Percentiles rank a stretch among this genome's conserved stretches.
These are phyloP conservation scores for Sylvilagus bachmani DNA, from an alignment of 2,113 vertebrate genomes.

Conservation along the genomic window DNA sequence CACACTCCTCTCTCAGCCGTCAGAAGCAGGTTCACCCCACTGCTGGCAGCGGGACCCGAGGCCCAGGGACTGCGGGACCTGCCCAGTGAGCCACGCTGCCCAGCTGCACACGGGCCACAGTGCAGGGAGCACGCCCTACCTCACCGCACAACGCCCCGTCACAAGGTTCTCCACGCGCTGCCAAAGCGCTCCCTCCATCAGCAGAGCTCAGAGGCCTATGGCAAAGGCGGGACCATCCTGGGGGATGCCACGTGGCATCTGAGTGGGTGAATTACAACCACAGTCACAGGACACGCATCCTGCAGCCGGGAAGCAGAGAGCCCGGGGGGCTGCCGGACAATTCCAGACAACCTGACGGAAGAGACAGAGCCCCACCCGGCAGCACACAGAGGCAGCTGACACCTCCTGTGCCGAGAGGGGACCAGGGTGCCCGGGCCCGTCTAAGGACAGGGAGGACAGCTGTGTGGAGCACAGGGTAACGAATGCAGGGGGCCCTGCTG, in stretches of 20 bases:
- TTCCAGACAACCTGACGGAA: not conserved
- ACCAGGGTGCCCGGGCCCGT: not conserved
- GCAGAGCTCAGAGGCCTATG: not conserved
- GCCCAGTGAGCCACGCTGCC: not conserved
- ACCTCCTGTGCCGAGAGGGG: not conserved
- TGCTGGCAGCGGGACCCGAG: not conserved
- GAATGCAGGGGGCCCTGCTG: not conserved
- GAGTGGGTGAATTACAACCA: not conserved
- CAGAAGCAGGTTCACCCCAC: not conserved
- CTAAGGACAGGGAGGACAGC: not conserved
- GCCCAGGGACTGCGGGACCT: not conserved
- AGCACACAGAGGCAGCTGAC: not conserved
- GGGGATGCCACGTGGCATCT: not conserved
- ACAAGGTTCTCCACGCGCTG: not conserved
- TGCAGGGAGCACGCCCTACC: rapidly evolving
- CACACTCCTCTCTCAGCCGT: not conserved
- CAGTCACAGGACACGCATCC: not conserved
- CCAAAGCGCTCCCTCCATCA: not conserved
- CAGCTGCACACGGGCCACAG: not conserved
- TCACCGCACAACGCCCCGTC: not conserved
- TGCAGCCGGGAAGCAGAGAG: not conserved
- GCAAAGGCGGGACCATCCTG: not conserved
- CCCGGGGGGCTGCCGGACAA: not conserved
- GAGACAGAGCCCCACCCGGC: not conserved
- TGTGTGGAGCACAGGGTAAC: not conserved